phyloP scores from a whole-genome alignment of 2,113 vertebrate genomes.

The Glaucomys volans region DNA sequence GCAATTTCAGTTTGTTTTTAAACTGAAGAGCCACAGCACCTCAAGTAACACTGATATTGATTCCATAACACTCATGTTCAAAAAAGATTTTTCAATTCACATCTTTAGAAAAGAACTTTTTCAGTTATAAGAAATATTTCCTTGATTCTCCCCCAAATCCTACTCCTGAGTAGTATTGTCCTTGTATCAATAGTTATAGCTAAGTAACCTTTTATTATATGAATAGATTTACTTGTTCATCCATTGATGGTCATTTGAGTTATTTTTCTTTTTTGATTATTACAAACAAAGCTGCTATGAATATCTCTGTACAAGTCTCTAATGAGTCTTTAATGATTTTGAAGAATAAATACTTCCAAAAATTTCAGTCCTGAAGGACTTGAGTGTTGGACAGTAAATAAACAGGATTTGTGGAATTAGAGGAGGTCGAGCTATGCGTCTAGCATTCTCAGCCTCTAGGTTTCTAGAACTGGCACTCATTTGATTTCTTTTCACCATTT shows the following conservation, averaged over 20 bases:
- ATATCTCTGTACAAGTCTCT: not conserved
- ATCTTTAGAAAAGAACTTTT: not conserved
- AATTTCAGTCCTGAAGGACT: not conserved
- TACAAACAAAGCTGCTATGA: not conserved
- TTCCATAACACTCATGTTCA: not conserved
- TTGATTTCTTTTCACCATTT: not conserved
- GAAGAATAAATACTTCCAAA: not conserved
- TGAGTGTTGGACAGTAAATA: not conserved
- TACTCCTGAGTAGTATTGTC: not conserved
- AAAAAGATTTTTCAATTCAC: not conserved
- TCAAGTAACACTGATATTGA: not conserved
- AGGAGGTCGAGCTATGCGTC: not conserved
- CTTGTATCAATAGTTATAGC: not conserved
- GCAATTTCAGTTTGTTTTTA: not conserved
- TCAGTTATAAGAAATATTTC: not conserved
- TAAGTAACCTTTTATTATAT: not conserved
- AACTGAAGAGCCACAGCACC: not conserved
- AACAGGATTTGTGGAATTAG: not conserved
- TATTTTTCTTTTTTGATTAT: not conserved
- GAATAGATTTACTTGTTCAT: not conserved
- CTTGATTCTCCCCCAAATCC: not conserved
- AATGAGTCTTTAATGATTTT: not conserved
- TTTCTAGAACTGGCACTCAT: not conserved
- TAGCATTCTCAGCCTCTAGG: not conserved
- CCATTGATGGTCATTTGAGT: not conserved